Percentiles rank a stretch among this genome's conserved stretches.
Conservation (phyloP, 2,888 invertebrate species). For the Strigamia crassipes region DNA sequence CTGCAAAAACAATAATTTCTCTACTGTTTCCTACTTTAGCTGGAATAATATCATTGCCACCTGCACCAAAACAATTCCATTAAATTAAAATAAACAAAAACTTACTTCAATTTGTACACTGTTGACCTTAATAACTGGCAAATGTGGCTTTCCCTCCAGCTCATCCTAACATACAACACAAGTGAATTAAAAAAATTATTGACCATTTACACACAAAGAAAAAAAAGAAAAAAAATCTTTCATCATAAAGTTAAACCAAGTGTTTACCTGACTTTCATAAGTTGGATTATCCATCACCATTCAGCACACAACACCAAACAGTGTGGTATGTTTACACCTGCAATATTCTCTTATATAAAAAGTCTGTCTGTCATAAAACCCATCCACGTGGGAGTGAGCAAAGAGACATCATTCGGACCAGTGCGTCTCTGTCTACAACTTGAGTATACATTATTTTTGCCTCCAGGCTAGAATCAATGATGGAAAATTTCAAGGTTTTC, state of each 20-base stretch:
- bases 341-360: neutral
- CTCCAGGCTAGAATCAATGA: neutral
- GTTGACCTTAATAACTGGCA: conserved; percentile 18
- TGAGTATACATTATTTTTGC: neutral
- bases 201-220: no score
- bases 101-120: neutral
- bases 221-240: no score
- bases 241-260: neutral
- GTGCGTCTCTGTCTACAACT: neutral
- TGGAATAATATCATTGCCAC: no score
- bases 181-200: neutral
- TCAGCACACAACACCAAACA: neutral
- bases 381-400: neutral
- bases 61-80: no score
- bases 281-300: neutral
- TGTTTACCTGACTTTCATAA: neutral
- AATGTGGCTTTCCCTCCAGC: neutral
- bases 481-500: neutral
- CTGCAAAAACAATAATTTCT: no score
- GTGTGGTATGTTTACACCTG: neutral
- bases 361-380: neutral
- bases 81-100: neutral
- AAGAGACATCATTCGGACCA: neutral
- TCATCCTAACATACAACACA: neutral
- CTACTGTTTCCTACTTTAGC: no score